Conservation (phyloP, 2,113 vertebrate species). For the Talpa occidentalis region DNA sequence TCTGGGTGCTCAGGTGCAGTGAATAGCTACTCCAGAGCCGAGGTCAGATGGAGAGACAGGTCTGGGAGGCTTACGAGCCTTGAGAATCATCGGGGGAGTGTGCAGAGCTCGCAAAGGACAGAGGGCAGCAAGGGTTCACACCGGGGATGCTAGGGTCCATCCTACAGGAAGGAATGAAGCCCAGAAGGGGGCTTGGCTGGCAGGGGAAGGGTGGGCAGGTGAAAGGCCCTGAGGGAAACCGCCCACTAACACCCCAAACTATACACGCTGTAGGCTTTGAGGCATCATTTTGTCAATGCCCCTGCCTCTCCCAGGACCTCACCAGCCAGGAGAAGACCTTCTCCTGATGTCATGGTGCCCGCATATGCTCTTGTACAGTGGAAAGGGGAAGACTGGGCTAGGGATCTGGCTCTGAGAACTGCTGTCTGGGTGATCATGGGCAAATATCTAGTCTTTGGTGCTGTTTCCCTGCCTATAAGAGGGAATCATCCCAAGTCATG, state of each 20-base stretch:
- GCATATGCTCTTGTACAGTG: background rate
- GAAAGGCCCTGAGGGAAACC: background rate
- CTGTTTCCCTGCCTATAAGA: background rate
- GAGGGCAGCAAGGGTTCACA: too few relatives aligned
- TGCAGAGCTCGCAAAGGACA: background rate
- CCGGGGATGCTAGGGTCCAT: background rate
- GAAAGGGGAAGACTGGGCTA: too few relatives aligned
- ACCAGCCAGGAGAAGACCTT: background rate
- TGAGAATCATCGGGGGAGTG: background rate
- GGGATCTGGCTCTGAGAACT: background rate
- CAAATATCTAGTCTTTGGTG: background rate
- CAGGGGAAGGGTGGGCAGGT: too few relatives aligned
- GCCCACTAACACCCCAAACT: background rate
- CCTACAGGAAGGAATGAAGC: background rate
- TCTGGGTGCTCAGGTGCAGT: background rate
- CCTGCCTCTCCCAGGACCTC: background rate
- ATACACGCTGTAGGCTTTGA: background rate
- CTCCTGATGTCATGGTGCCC: background rate
- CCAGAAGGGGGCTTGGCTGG: accelerated
- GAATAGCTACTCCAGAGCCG: background rate
- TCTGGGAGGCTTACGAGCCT: background rate
- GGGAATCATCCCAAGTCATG: background rate
- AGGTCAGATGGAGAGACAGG: background rate
- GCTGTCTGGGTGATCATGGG: background rate
- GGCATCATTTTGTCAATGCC: background rate